These are phyloP conservation scores for Pocota personata DNA, from an alignment of 2,888 invertebrate genomes.

Conservation along the genomic window DNA sequence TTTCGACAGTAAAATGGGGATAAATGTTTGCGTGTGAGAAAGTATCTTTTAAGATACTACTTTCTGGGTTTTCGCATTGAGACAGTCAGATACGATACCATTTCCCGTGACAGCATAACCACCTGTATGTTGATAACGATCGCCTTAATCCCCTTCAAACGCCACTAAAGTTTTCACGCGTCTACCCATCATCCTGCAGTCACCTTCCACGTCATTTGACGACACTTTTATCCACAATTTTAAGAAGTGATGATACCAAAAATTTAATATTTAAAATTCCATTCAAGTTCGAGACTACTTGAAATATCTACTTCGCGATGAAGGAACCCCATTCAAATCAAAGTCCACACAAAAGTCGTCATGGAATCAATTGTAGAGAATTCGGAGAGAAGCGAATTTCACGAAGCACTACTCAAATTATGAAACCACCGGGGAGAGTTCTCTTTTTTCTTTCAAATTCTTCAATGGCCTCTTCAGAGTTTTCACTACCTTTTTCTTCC, in stretches of 20 bases:
- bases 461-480: constrained; percentile 6
- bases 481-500: neutral
- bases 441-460: neutral
- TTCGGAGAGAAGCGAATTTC: neutral
- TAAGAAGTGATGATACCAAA: neutral
- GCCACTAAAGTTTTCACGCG: too few species aligned
- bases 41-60: too few species aligned
- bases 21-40: too few species aligned
- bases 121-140: too few species aligned
- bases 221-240: neutral
- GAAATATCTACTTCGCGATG: constrained; percentile 8
- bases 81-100: too few species aligned
- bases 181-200: neutral
- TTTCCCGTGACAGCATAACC: too few species aligned
- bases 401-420: neutral
- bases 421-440: constrained; percentile 16
- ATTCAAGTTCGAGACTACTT: constrained; percentile 42
- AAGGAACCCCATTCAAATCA: constrained; percentile 14
- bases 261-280: constrained; percentile 25
- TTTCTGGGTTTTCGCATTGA: too few species aligned
- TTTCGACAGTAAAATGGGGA: too few species aligned
- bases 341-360: constrained; percentile 25
- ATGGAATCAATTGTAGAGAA: constrained; percentile 27
- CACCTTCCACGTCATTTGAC: neutral
- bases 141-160: too few species aligned